A percentile compares a stretch with the other conserved stretches of the same genome.
Evolutionary conservation across 2,113 vertebrate species (phyloP).

Genomic region (Zosterops hypoxanthus): DNA sequence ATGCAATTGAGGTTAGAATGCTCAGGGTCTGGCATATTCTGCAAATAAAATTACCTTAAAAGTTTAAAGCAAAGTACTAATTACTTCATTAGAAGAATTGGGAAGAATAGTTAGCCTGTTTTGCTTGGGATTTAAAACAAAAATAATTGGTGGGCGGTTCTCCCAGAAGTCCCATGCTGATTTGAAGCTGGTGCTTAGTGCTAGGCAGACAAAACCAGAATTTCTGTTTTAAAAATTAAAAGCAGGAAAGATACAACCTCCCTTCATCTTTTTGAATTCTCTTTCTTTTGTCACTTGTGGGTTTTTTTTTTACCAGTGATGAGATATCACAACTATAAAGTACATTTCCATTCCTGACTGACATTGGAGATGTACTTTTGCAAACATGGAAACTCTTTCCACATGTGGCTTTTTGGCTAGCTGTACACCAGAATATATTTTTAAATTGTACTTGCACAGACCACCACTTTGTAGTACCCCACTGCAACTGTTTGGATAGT

Average conservation of each 20-base stretch:
- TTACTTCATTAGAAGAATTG: background rate
- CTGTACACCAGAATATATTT: background rate
- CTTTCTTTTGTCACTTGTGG: background rate
- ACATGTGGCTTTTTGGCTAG: conserved; percentile 29
- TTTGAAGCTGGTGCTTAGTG: background rate
- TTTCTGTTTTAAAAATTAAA: background rate
- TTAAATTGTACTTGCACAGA: background rate
- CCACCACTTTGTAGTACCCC: background rate
- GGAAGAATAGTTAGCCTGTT: background rate
- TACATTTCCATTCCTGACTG: conserved; percentile 19
- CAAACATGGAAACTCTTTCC: conserved; percentile 30
- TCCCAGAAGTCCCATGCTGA: background rate
- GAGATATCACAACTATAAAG: background rate
- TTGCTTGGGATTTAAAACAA: background rate
- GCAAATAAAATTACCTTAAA: background rate
- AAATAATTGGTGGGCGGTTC: background rate
- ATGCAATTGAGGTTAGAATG: background rate
- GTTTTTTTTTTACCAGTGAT: background rate
- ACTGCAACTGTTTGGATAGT: background rate
- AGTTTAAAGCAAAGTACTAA: background rate
- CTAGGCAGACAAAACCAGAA: background rate
- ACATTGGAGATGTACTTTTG: background rate
- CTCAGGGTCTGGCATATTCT: background rate
- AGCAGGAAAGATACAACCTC: background rate
- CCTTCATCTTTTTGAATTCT: background rate